Conservation (phyloP, 2,888 invertebrate species). For the Orchestes rusci region DNA sequence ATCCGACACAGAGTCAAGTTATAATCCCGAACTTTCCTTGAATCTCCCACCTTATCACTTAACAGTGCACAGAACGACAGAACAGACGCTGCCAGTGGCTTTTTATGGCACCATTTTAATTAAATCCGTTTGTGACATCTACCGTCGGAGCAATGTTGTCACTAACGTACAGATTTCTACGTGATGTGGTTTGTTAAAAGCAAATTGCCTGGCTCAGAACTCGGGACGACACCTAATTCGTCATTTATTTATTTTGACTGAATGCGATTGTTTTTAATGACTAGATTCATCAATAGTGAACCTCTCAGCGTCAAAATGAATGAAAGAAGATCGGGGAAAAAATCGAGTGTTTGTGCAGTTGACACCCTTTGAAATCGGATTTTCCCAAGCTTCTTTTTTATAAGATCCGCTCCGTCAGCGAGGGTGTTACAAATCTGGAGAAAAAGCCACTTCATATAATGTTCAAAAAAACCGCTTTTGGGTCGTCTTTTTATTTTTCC, state of each 20-base stretch:
- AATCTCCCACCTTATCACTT: slow-evolving; percentile 22
- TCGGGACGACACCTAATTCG: slow-evolving; percentile 32
- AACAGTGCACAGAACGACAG: slow-evolving; percentile 9
- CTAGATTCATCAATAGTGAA: too few species aligned
- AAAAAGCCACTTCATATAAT: slow-evolving; percentile 29
- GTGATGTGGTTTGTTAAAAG: slow-evolving; percentile 45
- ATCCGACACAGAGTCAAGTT: too few species aligned
- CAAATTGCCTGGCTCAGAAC: slow-evolving; percentile 40
- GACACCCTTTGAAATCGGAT: slow-evolving; percentile 42
- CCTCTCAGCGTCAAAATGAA: slow-evolving; percentile 37
- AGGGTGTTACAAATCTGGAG: slow-evolving; percentile 30
- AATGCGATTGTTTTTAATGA: too few species aligned
- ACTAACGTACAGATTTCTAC: slow-evolving; percentile 45
- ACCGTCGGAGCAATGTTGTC: slow-evolving; percentile 40
- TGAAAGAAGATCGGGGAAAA: slow-evolving; percentile 37
- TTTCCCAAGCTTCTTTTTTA: slow-evolving; percentile 37
- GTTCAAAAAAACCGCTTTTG: slow-evolving; percentile 36
- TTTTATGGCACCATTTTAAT: slow-evolving; percentile 44
- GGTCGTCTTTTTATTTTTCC: slow-evolving; percentile 31
- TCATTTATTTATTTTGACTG: slow-evolving; percentile 41
- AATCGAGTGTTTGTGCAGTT: slow-evolving; percentile 42
- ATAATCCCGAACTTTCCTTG: slow-evolving; percentile 12
- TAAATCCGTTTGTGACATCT: slow-evolving; percentile 47
- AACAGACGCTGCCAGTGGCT: slow-evolving; percentile 32
- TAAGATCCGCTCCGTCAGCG: slow-evolving; percentile 25